A percentile compares a stretch with the other conserved stretches of the same genome.
Conservation (phyloP, 2,797 vertebrate genomes). For the Pangasius sanitwongsei region DNA sequence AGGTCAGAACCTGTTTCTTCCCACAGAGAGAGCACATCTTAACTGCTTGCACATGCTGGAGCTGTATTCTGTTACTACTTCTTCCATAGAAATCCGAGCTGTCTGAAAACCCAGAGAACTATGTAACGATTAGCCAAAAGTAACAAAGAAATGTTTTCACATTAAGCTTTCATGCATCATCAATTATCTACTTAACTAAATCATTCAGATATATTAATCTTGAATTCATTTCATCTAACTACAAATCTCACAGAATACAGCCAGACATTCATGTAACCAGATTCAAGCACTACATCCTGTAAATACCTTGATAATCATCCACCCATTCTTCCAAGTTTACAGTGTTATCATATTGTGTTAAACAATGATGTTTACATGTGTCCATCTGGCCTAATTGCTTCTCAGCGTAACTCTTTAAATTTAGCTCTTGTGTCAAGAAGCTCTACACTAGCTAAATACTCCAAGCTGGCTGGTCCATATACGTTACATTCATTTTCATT, state of each 20-base stretch:
- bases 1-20: conserved; percentile 1
- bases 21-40: conserved; percentile 14
- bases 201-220: not conserved
- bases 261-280: not conserved
- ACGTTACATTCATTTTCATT: not conserved
- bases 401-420: not conserved
- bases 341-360: not conserved
- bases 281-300: not conserved
- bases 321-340: not conserved
- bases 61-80: conserved; percentile 5
- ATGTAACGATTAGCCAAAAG: conserved; percentile 20
- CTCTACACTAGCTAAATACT: not conserved
- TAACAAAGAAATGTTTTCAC: conserved; percentile 7
- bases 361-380: not conserved
- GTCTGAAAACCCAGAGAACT: conserved; percentile 7
- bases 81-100: conserved; percentile 8
- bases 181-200: not conserved
- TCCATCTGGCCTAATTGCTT: not conserved
- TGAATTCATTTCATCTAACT: not conserved
- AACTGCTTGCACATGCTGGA: not conserved
- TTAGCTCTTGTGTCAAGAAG: not conserved
- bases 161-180: not conserved
- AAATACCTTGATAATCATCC: not conserved
- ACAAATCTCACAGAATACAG: not conserved
- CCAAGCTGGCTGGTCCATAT: not conserved